Conservation (phyloP, 1,140 invertebrate species). For the Neocloeon triangulifer region DNA sequence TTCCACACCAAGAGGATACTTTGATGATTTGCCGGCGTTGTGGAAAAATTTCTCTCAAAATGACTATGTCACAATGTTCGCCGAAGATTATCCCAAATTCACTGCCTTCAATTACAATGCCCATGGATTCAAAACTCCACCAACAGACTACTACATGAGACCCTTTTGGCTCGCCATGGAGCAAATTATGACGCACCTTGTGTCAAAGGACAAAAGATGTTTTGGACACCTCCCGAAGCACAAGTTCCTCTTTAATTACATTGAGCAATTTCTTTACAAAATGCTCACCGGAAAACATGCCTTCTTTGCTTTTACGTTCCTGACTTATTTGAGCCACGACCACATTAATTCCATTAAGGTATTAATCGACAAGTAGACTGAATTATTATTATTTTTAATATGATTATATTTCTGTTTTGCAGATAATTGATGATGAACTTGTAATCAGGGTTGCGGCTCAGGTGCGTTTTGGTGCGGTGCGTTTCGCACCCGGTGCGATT, state of each 20-base stretch:
- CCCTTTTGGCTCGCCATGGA: constrained; percentile 16
- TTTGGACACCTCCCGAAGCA: constrained; percentile 24
- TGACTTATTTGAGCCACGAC: constrained; percentile 27
- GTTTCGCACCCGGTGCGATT: too few species aligned
- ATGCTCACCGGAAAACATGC: constrained; percentile 17
- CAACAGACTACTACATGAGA: constrained; percentile 22
- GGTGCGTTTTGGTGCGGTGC: too few species aligned
- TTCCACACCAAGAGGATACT: constrained; percentile 8
- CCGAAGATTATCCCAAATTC: constrained; percentile 18
- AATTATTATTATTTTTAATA: too few species aligned
- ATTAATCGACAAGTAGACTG: too few species aligned
- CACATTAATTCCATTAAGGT: constrained; percentile 20
- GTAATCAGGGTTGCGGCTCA: too few species aligned
- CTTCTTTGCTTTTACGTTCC: constrained; percentile 26
- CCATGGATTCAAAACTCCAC: constrained; percentile 17
- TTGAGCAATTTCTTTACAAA: constrained; percentile 21
- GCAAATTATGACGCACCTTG: constrained; percentile 11
- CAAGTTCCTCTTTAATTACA: constrained; percentile 25
- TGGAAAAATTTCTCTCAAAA: constrained; percentile 15
- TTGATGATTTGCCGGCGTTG: constrained; percentile 16
- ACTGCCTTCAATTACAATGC: constrained; percentile 19
- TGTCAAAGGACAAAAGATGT: constrained; percentile 16
- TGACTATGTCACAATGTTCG: constrained; percentile 18
- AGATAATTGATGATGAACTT: too few species aligned
- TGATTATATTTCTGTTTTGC: too few species aligned